Evolutionary conservation across 2,888 invertebrate species (phyloP).

Genomic region (Mallateleia sp.): DNA sequence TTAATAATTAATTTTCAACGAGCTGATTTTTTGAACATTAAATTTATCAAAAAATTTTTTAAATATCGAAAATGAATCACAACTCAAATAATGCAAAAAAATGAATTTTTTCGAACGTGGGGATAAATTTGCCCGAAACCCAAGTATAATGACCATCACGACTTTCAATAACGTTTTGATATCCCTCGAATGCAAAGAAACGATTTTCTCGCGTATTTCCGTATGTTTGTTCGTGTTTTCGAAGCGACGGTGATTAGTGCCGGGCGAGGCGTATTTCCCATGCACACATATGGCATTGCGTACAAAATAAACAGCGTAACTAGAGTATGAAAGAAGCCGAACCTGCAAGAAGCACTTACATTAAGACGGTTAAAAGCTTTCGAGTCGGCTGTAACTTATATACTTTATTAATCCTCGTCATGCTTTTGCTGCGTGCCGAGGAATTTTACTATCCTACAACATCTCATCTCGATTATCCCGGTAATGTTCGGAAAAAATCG

Average conservation of each 20-base stretch:
- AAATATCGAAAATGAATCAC: too few species aligned
- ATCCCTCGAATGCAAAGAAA: constrained; percentile 16
- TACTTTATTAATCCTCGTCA: constrained; percentile 75
- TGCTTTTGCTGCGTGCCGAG: constrained; percentile 63
- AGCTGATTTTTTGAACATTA: too few species aligned
- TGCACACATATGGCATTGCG: constrained; percentile 56
- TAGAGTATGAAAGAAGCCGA: constrained; percentile 75
- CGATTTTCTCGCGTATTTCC: constrained; percentile 34
- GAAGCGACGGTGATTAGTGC: constrained; percentile 63
- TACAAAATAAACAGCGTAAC: constrained; percentile 74
- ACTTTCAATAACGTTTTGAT: constrained; percentile 36
- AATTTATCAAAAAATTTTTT: too few species aligned
- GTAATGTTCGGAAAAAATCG: too few species aligned
- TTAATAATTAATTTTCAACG: too few species aligned
- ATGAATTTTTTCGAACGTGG: too few species aligned
- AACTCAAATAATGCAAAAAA: too few species aligned
- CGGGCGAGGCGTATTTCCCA: constrained; percentile 66
- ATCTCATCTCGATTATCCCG: too few species aligned
- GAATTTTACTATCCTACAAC: too few species aligned
- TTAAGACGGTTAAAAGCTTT: constrained; percentile 74
- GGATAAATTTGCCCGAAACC: background rate
- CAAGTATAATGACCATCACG: constrained; percentile 4
- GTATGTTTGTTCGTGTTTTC: constrained; percentile 59
- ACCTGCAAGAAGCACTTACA: constrained; percentile 67
- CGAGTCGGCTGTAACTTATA: constrained; percentile 73